phyloP scores from a whole-genome alignment of 1,140 invertebrate species.

The Pogonus chalceus region DNA sequence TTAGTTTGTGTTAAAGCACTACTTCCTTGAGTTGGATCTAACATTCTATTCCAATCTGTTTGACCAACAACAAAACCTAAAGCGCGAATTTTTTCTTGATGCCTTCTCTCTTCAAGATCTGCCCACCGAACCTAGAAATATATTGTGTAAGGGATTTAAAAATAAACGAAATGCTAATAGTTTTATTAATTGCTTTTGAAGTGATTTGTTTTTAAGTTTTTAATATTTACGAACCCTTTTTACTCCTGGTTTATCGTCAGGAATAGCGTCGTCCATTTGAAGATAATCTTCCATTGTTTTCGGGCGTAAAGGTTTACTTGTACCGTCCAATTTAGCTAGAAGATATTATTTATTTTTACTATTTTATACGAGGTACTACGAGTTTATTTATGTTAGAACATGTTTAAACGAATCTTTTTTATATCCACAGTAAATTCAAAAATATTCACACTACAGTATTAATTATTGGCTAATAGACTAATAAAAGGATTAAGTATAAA shows the following conservation, averaged over 20 bases:
- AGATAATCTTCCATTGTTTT: conserved; percentile 81
- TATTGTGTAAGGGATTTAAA: not conserved
- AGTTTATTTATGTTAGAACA: too few relatives aligned
- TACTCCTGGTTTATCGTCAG: conserved; percentile 61
- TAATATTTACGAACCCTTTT: conserved; percentile 55
- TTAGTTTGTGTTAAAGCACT: conserved; percentile 86
- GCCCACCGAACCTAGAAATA: conserved; percentile 83
- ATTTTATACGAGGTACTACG: too few relatives aligned
- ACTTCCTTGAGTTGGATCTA: conserved; percentile 80
- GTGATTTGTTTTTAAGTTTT: not conserved
- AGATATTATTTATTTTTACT: too few relatives aligned
- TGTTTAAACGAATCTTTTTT: too few relatives aligned
- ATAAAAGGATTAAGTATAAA: too few relatives aligned
- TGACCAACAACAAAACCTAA: conserved; percentile 93
- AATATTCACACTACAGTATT: too few relatives aligned
- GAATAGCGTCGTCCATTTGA: conserved; percentile 67
- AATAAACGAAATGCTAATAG: not conserved
- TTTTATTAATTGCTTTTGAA: not conserved
- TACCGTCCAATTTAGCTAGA: conserved; percentile 83
- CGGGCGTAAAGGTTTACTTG: conserved; percentile 46
- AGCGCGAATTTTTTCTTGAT: conserved; percentile 82
- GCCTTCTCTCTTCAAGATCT: conserved; percentile 85
- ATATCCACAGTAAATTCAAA: too few relatives aligned
- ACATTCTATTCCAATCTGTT: conserved; percentile 89
- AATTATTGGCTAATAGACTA: too few relatives aligned